Base-by-base conservation (phyloP, 2,888 invertebrate genomes). In the Eupithecia inturbata region DNA sequence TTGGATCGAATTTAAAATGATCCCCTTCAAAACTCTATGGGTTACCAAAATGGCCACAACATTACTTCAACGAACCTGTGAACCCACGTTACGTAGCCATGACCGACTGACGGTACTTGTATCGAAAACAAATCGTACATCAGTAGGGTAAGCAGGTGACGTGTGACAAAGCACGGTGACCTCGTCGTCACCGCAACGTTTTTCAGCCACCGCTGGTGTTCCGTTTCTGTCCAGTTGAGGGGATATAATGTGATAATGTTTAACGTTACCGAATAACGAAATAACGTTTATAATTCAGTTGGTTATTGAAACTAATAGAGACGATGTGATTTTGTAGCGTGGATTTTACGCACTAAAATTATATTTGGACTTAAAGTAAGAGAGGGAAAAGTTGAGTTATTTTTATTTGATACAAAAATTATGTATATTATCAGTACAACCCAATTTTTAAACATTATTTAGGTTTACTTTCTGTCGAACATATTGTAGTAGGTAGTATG, bases 111-210 rank as follows among this genome's bases (percentile, higher is more conserved):
- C 31, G 19, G 28, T 62, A 62, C 39, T 39, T 66, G 33, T 26
- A 66, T 66, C 16, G 39, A 66, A 39, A 33, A 74, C 36, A 53
- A 63, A 70, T 70, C 39, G 57, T 64, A 36, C 22, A 79, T 80
- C 82, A 79, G 83, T 82, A 83, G 80, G 77, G 76, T 45, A 31
- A 77, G 79, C 81, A 84, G 82, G 86, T 85, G 88, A 88, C 88
- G 82, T 79, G 81, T 84, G 81, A 91, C 88, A 89, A 90, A 91
- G 86, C 79, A 84, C 82, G 82, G 83, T 82, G 86, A 87, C 83
- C 86, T 80, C 80, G 77, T 68, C 78, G 79, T 70, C 72, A 75
- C 87, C 89, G 80, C 88, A 87, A 85, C 89, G 85, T 88, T 89
- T 88, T 87, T 86, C 86, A 87, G 77, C 73, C 79, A 84, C 84